Evolutionary conservation across 1,140 invertebrate species (phyloP).

Genomic region (Hyles euphorbiae): DNA sequence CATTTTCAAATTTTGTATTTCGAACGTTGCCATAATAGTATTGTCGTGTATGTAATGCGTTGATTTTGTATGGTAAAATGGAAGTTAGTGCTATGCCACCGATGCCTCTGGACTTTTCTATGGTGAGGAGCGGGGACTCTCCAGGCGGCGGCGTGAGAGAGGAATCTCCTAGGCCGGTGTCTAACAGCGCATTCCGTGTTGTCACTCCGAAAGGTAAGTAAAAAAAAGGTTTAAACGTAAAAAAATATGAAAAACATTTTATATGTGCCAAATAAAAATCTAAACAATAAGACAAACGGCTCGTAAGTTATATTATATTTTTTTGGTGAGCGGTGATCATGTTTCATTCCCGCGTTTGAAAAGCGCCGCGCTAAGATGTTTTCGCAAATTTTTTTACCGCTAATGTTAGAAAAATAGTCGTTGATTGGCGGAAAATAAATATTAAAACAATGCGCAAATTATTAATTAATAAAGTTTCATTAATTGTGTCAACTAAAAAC

Average conservation of each 20-base stretch:
- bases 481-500: no score
- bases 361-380: no score
- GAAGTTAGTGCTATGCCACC: conserved; percentile 75
- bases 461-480: no score
- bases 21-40: conserved; percentile 2
- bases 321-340: no score
- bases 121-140: conserved; percentile 61
- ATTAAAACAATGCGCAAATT: no score
- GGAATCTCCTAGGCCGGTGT: conserved; percentile 59
- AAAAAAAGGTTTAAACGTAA: conserved; percentile 6
- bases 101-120: conserved; percentile 75
- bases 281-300: no score
- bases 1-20: conserved; percentile 29
- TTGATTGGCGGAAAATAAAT: no score
- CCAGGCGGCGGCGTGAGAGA: conserved; percentile 43
- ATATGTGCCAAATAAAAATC: neutral
- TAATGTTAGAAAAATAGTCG: no score
- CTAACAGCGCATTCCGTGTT: conserved; percentile 71
- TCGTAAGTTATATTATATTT: no score
- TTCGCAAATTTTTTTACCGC: no score
- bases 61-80: conserved; percentile 40
- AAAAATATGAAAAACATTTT: conserved; percentile 5
- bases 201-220: conserved; percentile 71
- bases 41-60: conserved; percentile 20
- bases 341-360: no score